Percentiles rank a stretch among this genome's conserved stretches.
Evolutionary conservation across 2,797 vertebrate genomes (phyloP).

Genomic region (Saguinus oedipus): DNA sequence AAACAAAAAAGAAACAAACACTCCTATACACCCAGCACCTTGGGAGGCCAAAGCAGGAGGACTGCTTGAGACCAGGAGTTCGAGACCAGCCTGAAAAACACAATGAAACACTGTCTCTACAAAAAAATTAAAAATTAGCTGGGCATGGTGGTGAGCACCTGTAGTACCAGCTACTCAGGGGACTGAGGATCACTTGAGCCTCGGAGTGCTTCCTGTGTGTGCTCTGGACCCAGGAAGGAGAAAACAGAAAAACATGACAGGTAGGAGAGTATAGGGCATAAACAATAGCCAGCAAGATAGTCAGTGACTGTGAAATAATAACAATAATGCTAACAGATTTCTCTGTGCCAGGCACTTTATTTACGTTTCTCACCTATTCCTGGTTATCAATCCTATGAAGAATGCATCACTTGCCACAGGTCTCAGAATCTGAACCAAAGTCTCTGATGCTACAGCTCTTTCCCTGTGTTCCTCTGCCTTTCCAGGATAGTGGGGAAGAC

Average conservation of each 20-base stretch:
- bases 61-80: not conserved
- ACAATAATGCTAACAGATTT: not conserved
- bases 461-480: not conserved
- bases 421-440: not conserved
- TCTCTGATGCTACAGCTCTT: not conserved
- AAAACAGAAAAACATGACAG: not conserved
- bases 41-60: not conserved
- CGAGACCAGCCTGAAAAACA: not conserved
- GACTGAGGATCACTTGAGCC: not conserved
- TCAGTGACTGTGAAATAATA: not conserved
- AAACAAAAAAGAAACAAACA: not conserved
- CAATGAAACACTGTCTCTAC: not conserved
- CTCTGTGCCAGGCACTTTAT: not conserved
- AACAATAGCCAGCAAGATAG: not conserved
- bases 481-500: not conserved
- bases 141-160: not conserved
- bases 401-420: not conserved
- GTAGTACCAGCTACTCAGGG: not conserved
- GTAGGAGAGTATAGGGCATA: not conserved
- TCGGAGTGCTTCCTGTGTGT: not conserved
- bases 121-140: not conserved
- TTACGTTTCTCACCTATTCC: not conserved
- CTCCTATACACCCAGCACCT: not conserved
- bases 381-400: not conserved
- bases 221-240: not conserved